A percentile compares a stretch with the other conserved stretches of the same genome.
These are phyloP conservation scores for Oncorhynchus kisutch DNA, from an alignment of 2,113 vertebrate genomes.

Conservation along the genomic window DNA sequence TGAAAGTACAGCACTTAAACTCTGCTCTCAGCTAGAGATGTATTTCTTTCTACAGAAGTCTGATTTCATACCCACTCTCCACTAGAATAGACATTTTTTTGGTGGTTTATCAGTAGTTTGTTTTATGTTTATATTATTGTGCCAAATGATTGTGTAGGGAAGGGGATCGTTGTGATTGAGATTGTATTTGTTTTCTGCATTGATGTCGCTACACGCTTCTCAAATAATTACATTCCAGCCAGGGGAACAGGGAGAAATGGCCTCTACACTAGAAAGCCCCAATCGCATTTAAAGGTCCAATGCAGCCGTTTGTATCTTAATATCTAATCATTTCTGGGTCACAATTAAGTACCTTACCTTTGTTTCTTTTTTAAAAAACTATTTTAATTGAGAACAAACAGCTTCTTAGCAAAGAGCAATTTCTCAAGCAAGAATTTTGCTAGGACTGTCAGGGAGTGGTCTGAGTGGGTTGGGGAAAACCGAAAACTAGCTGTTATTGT, in stretches of 20 bases:
- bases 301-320: too few relatives aligned
- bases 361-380: too few relatives aligned
- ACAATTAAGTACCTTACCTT: too few relatives aligned
- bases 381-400: too few relatives aligned
- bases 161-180: conserved; percentile 13
- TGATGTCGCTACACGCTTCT: neutral
- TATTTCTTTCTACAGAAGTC: neutral
- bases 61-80: conserved; percentile 13
- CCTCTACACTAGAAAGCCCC: neutral
- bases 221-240: conserved; percentile 54
- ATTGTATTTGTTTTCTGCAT: conserved; percentile 10
- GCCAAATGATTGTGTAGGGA: conserved; percentile 53
- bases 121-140: conserved; percentile 29
- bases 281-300: neutral
- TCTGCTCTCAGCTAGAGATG: neutral
- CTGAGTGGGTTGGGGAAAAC: too few relatives aligned
- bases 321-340: too few relatives aligned
- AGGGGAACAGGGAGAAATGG: too few relatives aligned
- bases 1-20: conserved; percentile 7
- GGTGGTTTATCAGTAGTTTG: too few relatives aligned
- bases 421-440: too few relatives aligned
- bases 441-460: too few relatives aligned
- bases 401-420: too few relatives aligned
- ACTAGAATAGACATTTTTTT: neutral
- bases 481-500: too few relatives aligned